Conservation (phyloP, 2,113 vertebrate genomes). For the Marmota flaviventris region DNA sequence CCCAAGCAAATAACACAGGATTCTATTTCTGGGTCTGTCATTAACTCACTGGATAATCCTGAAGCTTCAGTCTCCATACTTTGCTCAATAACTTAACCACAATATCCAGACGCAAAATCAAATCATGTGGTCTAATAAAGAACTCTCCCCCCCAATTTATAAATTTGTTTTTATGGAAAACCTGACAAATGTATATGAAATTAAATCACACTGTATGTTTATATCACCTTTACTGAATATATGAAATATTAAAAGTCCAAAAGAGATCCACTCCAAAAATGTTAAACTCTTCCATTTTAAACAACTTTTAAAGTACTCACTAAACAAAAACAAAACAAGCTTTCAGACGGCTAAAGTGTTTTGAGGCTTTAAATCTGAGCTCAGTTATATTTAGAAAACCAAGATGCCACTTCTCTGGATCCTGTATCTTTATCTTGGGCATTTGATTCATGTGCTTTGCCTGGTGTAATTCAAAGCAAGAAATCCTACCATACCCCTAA, state of each 20-base stretch:
- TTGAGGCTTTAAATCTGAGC: conserved; percentile 66
- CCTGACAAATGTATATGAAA: conserved; percentile 20
- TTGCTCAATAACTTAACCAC: conserved; percentile 58
- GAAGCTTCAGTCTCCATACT: conserved; percentile 60
- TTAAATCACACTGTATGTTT: conserved; percentile 43
- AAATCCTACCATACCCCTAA: conserved; percentile 31
- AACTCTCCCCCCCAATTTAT: background rate
- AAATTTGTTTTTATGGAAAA: conserved; percentile 70
- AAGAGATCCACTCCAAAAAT: conserved; percentile 41
- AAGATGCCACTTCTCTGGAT: conserved; percentile 73
- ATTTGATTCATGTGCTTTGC: conserved; percentile 71
- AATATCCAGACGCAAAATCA: conserved; percentile 45
- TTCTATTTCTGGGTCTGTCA: conserved; percentile 75
- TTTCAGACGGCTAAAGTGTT: conserved; percentile 56
- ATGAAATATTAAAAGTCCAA: conserved; percentile 43
- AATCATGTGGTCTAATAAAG: conserved; percentile 58
- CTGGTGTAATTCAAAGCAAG: conserved; percentile 70
- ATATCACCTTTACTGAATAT: conserved; percentile 40
- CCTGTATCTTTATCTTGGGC: conserved; percentile 69
- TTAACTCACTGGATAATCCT: conserved; percentile 71
- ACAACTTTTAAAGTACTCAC: conserved; percentile 51
- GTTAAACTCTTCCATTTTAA: conserved; percentile 50
- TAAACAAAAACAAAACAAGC: conserved; percentile 35
- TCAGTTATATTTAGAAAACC: conserved; percentile 80
- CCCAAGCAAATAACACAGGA: conserved; percentile 67